Base-by-base conservation (phyloP, 2,113 vertebrate genomes). In the Empidonax traillii region DNA sequence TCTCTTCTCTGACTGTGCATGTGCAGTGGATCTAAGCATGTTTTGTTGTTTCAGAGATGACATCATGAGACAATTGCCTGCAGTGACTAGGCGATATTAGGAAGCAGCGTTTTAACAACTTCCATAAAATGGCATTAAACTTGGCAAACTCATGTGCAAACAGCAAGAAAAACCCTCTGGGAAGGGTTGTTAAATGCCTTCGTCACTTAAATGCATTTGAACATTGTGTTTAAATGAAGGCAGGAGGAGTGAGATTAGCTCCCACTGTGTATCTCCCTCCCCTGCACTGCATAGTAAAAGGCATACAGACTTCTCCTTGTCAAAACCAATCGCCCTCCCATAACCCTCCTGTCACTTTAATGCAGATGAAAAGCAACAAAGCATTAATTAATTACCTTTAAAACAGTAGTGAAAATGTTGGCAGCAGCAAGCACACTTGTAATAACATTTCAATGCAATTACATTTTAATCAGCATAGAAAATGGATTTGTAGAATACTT, bases 321-420 rank as follows among this genome's bases (percentile, higher is more conserved):
- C 94, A 97, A 97, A 97, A 96, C 87, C 88, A 91, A 65, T 97
- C n/a, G 59, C 95, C 94, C 79, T 97, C 81, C 93, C 81, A 56
- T 96, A 96, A 87, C 82, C 96, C 78, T 97, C 62, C 91, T 97
- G 96, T 96, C 96, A 96, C 87, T 96, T 95, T 89, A 96, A 89
- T 91, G 79, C 86, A 94, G 85, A 87, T 58, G 59, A 95, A 96
- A 94, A 95, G 82, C 89, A 96, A 83, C 94, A 97, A 95, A 96
- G 89, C 87, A 91, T 96, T 97, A 96, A 95, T 97, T 97, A 97
- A 97, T 96, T 91, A 90, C 89, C 80, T 96, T 87, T 88, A 66
- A 83, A 94, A 90, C 85, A 79, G 39, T 79, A 56, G 53, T 49
- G 89, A 90, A 73, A 62, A 89, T 90, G 51, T 96, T 96, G 94